Evolutionary conservation across 2,888 invertebrate genomes (phyloP), one percentile per base, ranked within the genome.

Genomic region (Plebejus argus): DNA sequence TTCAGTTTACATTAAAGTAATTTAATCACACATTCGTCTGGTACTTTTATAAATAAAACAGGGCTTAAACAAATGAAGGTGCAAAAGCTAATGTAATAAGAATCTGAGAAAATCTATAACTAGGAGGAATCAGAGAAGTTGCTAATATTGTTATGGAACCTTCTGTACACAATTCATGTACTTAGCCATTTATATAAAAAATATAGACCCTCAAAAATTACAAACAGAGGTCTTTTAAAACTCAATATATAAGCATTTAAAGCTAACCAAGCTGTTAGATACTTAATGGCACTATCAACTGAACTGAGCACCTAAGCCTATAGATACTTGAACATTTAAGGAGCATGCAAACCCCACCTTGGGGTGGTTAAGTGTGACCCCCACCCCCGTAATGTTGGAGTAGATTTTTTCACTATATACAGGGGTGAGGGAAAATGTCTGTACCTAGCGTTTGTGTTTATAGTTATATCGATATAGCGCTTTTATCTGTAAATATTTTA

Each of bases 351-450:
- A 82, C 79, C 83, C 77, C 80, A 79, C 82, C 78, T 79, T 82
- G 82, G 86, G 86, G 80, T 81, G 86, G 85, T 84, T 90, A 88
- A 90, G 89, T 88, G 89, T 87, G 86, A 87, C 87, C 88, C 86
- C 86, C 87, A 85, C 87, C 87, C 88, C 83, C 89, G 88, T 90
- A 89, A 90, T 90, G 87, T 90, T 88, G 87, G 85, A 88, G 90
- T 90, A 89, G 89, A 90, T 90, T 91, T 91, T 91, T 92, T 91
- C 86, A 85, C 87, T 87, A 86, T 86, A 87, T 88, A 89, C 89
- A 88, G 83, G 82, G 83, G 82, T 82, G 83, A 81, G 81, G 53
- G 78, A 80, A 80, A 72, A 72, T 74, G 23, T 74, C 74, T 74
- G 28, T 74, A 74, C 53, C 74, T 53, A 66, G 66, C 6, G 23